These are phyloP conservation scores for Lycia hirtaria DNA, from an alignment of 2,888 invertebrate genomes.

Conservation along the genomic window DNA sequence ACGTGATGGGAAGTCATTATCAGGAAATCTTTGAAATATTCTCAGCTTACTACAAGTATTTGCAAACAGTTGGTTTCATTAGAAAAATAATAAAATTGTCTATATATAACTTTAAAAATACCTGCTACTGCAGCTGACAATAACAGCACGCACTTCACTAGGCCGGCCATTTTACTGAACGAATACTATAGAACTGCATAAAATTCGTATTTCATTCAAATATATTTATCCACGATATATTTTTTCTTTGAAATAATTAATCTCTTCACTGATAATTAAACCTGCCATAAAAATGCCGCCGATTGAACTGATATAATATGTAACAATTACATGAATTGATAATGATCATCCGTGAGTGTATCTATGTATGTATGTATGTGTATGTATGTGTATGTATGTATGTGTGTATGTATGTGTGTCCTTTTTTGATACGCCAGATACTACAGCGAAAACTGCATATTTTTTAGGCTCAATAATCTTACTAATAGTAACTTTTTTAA, in stretches of 20 bases:
- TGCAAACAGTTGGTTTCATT: background rate
- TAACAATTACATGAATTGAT: too few relatives aligned
- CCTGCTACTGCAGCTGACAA: constrained; percentile 68
- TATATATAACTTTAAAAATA: constrained; percentile 37
- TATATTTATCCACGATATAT: constrained; percentile 56
- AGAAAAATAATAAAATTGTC: background rate
- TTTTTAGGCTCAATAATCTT: too few relatives aligned
- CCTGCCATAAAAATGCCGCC: constrained; percentile 48
- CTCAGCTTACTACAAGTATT: too few relatives aligned
- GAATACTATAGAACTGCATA: constrained; percentile 33
- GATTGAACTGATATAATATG: constrained; percentile 32
- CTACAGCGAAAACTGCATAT: too few relatives aligned
- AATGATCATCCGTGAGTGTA: too few relatives aligned
- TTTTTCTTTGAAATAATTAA: constrained; percentile 39
- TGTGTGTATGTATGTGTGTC: too few relatives aligned
- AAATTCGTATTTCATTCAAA: constrained; percentile 27
- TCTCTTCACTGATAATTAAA: constrained; percentile 40
- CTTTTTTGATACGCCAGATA: too few relatives aligned
- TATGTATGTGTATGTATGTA: too few relatives aligned
- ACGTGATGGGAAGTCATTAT: too few relatives aligned
- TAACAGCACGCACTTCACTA: constrained; percentile 60
- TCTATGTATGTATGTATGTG: too few relatives aligned
- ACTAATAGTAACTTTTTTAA: too few relatives aligned
- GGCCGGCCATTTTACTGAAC: constrained; percentile 57
- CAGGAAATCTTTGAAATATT: too few relatives aligned